Evolutionary conservation across 35 echinoderm and acorn worm genomes (phyloP), one percentile per base, ranked within the genome.

Genomic region (Apostichopus japonicus): DNA sequence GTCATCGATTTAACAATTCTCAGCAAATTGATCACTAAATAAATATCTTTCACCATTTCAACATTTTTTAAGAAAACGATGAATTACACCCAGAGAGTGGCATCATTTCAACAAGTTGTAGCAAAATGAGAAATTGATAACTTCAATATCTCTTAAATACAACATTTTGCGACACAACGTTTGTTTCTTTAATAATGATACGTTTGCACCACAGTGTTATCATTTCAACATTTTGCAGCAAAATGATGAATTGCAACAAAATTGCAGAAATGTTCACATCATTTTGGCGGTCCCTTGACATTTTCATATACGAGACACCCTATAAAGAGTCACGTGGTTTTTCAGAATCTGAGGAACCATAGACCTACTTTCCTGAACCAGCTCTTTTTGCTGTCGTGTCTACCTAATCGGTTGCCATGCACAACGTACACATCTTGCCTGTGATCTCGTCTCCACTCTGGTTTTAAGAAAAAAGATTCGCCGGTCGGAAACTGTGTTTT

Each of bases 401-500:
- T 86, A 4, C 92, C 92, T 5, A 93, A 24, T 13, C 84, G 65
- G 56, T 93, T 93, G 11, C 72, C 92, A 70, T 93, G 92, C 24
- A 93, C 92, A 24, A 93, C 92, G 58, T 79, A 93, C 16, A 93
- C 78, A 10, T 90, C 78, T 23, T 59, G 55, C 16, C 87, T 16
- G 10, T 76, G 19, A 19, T 11, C 72, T 15, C 77, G 58, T 56
- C 86, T 89, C 55, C 92, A 86, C 19, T 80, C 79, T 8, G 61
- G 65, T 24, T 57, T 61, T 52, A 83, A 54, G 67, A 93, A 93
- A 21, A 78, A 89, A 23, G 83, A 89, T 52, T 93, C 83, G 59
- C 92, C 92, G 10, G 92, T 93, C 5, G 92, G 92, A 79, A 93
- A 93, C 23, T 86, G 83, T 5, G 59, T 88, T n/a, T 87, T 54